Evolutionary conservation across 2,113 vertebrate genomes (phyloP).

Genomic region (Manacus vitellinus): DNA sequence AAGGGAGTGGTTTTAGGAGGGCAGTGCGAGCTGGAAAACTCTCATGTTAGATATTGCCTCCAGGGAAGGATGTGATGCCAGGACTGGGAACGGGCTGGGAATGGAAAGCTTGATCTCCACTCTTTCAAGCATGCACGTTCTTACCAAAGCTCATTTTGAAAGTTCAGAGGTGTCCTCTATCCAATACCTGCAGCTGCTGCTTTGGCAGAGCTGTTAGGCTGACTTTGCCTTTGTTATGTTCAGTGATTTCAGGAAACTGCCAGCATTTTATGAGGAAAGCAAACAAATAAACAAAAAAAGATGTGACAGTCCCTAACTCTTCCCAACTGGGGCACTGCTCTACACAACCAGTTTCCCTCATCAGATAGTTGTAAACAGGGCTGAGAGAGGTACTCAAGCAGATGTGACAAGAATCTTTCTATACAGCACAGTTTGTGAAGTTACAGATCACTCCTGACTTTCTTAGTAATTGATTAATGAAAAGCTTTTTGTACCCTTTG

Average conservation of each 20-base stretch:
- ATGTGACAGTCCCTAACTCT: neutral
- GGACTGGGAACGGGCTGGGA: neutral
- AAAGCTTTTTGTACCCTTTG: neutral
- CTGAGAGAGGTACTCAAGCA: neutral
- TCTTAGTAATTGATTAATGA: neutral
- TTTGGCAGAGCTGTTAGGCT: slow-evolving; percentile 3
- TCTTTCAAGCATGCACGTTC: rapidly evolving
- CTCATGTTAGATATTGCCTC: neutral
- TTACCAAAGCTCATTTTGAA: neutral
- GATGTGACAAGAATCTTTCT: neutral
- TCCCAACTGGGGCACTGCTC: neutral
- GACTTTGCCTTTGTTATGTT: slow-evolving; percentile 12
- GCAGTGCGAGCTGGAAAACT: neutral
- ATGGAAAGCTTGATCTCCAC: neutral
- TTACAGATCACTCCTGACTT: neutral
- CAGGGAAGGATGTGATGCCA: neutral
- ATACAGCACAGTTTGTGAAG: neutral
- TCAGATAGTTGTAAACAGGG: neutral
- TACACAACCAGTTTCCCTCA: neutral
- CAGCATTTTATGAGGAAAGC: neutral
- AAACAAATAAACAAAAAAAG: neutral
- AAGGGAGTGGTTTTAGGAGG: neutral
- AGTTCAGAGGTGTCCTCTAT: slow-evolving; percentile 5
- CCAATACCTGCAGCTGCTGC: slow-evolving; percentile 37
- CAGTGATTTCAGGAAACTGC: neutral